Evolutionary conservation across 2,113 vertebrate species (phyloP).

Genomic region (Synchiropus splendidus): DNA sequence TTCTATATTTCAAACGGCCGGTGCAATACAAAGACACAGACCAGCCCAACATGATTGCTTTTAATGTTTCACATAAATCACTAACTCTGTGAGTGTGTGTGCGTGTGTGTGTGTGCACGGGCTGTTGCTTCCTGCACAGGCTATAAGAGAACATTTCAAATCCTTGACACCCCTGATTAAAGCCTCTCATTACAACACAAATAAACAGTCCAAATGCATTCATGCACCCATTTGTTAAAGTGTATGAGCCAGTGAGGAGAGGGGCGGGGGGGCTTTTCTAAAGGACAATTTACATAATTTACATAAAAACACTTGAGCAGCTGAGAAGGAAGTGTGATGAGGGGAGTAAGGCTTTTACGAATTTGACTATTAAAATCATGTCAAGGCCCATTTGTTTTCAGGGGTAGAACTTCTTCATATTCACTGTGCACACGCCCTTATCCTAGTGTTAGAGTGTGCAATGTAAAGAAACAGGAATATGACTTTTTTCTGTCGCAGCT

Average conservation of each 20-base stretch:
- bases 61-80: conserved; percentile 69
- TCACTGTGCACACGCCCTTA: no score
- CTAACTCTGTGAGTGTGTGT: conserved; percentile 8
- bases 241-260: conserved; percentile 20
- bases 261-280: conserved; percentile 15
- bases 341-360: not conserved
- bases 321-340: conserved; percentile 14
- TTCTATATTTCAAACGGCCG: conserved; percentile 55
- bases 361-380: no score
- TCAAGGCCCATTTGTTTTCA: no score
- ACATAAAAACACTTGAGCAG: conserved; percentile 14
- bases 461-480: no score
- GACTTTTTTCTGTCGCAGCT: no score
- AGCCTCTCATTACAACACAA: conserved; percentile 58
- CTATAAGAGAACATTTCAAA: conserved; percentile 38
- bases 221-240: conserved; percentile 42
- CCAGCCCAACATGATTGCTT: conserved; percentile 57
- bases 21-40: conserved; percentile 39
- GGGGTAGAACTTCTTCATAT: no score
- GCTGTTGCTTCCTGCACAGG: conserved; percentile 12
- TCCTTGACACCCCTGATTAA: conserved; percentile 53
- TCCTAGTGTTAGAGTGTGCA: no score
- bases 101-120: not conserved
- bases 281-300: conserved; percentile 42
- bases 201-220: conserved; percentile 50